These are phyloP conservation scores for Tetragonula carbonaria DNA, from an alignment of 2,888 invertebrate genomes.

Conservation along the genomic window DNA sequence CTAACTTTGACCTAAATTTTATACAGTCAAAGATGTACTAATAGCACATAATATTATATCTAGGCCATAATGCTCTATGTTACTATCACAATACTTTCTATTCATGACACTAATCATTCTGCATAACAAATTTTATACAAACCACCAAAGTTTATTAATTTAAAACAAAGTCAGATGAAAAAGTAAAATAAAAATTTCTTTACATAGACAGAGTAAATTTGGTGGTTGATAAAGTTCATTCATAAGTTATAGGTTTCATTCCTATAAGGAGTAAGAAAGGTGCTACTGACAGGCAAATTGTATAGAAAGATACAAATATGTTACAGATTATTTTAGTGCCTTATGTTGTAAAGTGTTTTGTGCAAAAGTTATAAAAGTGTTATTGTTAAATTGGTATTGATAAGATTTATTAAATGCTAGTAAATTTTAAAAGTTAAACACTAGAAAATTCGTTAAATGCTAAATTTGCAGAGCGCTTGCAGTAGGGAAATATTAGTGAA, in stretches of 20 bases:
- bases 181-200: slow-evolving; percentile 28
- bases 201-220: slow-evolving; percentile 63
- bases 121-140: slow-evolving; percentile 68
- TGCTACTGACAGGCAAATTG: slow-evolving; percentile 62
- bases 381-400: slow-evolving; percentile 54
- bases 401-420: slow-evolving; percentile 52
- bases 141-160: slow-evolving; percentile 74
- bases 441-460: slow-evolving; percentile 58
- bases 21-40: slow-evolving; percentile 71
- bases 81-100: slow-evolving; percentile 74
- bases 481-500: slow-evolving; percentile 76
- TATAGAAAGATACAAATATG: slow-evolving; percentile 58
- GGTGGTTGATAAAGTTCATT: slow-evolving; percentile 66
- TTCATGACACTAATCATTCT: slow-evolving; percentile 74
- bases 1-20: slow-evolving; percentile 75
- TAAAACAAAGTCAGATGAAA: slow-evolving; percentile 9
- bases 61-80: slow-evolving; percentile 81
- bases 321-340: slow-evolving; percentile 68
- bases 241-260: slow-evolving; percentile 64
- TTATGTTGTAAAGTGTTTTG: slow-evolving; percentile 67
- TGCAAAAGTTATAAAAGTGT: slow-evolving; percentile 67
- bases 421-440: slow-evolving; percentile 47
- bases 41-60: slow-evolving; percentile 76
- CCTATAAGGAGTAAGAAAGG: slow-evolving; percentile 68
- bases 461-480: slow-evolving; percentile 76